These are phyloP conservation scores for Chorisops tibialis DNA, from an alignment of 2,888 invertebrate species.

Conservation along the genomic window DNA sequence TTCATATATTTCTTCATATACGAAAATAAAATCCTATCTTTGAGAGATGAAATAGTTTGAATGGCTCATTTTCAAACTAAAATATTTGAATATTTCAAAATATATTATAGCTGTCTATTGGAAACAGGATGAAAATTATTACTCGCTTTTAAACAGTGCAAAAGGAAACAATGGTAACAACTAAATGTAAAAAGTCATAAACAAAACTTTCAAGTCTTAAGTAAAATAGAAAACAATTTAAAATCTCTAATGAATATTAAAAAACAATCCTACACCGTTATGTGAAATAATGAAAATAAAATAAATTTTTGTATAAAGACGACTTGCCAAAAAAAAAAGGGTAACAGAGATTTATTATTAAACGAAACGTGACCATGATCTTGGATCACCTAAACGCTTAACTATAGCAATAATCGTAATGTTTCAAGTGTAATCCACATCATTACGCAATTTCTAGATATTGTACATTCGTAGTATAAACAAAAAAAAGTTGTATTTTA, in stretches of 20 bases:
- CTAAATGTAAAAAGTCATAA: constrained; percentile 12
- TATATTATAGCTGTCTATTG: too few relatives aligned
- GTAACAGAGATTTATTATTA: constrained; percentile 16
- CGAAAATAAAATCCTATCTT: too few relatives aligned
- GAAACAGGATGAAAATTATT: too few relatives aligned
- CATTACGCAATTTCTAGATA: constrained; percentile 2
- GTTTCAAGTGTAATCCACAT: not conserved
- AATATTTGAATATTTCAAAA: too few relatives aligned
- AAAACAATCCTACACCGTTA: too few relatives aligned
- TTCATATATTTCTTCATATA: too few relatives aligned
- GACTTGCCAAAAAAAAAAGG: constrained; percentile 18
- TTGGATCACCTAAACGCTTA: constrained; percentile 21
- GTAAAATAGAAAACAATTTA: constrained; percentile 13
- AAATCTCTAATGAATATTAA: not conserved
- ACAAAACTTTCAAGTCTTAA: not conserved
- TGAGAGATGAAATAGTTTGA: too few relatives aligned
- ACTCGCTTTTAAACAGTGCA: too few relatives aligned
- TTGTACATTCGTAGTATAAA: constrained; percentile 21
- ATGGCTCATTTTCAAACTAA: too few relatives aligned
- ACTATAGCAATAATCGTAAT: constrained; percentile 25
- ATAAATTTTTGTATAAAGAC: constrained; percentile 17
- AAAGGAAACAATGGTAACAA: not conserved
- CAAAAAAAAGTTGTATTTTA: constrained; percentile 12
- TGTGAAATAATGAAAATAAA: too few relatives aligned
- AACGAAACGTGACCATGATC: not conserved